A percentile compares a stretch with the other conserved stretches of the same genome.
Conservation (phyloP, 2,888 invertebrate species). For the Zhuqinia jingwanae region DNA sequence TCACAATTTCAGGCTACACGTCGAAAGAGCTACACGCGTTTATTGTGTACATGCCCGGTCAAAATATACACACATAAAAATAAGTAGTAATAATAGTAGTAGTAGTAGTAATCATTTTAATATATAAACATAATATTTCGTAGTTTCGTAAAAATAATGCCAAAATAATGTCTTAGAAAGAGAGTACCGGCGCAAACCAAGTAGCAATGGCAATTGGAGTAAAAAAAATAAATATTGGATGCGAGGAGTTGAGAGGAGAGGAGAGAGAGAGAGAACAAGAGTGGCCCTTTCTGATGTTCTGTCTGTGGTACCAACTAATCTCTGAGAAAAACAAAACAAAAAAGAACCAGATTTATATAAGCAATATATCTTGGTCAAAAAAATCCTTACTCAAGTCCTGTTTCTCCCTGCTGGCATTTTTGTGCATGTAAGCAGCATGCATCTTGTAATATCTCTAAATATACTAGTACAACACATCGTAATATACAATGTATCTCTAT, state of each 20-base stretch:
- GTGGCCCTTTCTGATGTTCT: too few relatives aligned
- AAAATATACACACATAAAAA: slow-evolving; percentile 11
- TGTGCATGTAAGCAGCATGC: slow-evolving; percentile 51
- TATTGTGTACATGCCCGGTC: slow-evolving; percentile 25
- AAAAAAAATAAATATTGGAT: slow-evolving; percentile 24
- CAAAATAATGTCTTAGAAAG: slow-evolving; percentile 56
- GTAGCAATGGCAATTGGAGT: slow-evolving; percentile 54
- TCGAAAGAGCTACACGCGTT: neutral
- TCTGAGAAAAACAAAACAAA: slow-evolving; percentile 38
- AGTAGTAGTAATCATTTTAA: too few relatives aligned
- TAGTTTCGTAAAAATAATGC: slow-evolving; percentile 54
- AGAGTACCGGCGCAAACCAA: neutral
- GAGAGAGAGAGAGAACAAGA: neutral
- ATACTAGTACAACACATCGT: slow-evolving; percentile 34
- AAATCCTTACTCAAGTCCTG: slow-evolving; percentile 65
- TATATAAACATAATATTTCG: too few relatives aligned
- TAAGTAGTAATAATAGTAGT: neutral
- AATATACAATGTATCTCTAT: slow-evolving; percentile 18
- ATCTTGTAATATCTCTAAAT: slow-evolving; percentile 40
- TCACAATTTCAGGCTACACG: slow-evolving; percentile 17
- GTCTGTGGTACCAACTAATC: slow-evolving; percentile 16
- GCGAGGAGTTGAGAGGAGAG: neutral
- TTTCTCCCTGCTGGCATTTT: slow-evolving; percentile 69
- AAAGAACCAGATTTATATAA: slow-evolving; percentile 66
- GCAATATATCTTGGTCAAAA: slow-evolving; percentile 68